Evolutionary conservation across 2,797 vertebrate genomes (phyloP).

Genomic region (Pitangus sulphuratus): DNA sequence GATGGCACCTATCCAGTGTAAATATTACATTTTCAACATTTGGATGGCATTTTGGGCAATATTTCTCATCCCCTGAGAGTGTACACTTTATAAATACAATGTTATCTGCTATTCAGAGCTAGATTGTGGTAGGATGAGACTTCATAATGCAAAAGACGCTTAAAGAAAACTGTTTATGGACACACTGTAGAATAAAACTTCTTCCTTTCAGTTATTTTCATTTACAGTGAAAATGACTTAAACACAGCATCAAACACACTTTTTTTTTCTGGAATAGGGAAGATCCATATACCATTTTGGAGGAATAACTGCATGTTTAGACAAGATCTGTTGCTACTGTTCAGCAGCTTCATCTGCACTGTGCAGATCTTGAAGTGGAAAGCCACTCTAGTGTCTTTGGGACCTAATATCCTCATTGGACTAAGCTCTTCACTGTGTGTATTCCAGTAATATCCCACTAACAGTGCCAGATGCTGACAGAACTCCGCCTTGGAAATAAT

Average conservation of each 20-base stretch:
- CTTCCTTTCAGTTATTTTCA: constrained; percentile 19
- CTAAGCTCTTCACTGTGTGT: neutral
- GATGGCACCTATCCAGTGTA: constrained; percentile 48
- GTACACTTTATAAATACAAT: neutral
- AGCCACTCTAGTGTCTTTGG: neutral
- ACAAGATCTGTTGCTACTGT: constrained; percentile 40
- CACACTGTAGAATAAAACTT: neutral
- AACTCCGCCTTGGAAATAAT: neutral
- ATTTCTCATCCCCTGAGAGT: constrained; percentile 18
- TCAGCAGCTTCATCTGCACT: neutral
- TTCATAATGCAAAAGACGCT: constrained; percentile 20
- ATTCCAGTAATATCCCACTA: neutral
- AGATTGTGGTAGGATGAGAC: neutral
- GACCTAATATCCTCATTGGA: neutral
- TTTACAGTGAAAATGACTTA: neutral
- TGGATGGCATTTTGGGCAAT: neutral
- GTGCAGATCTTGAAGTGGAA: neutral
- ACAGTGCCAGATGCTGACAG: constrained; percentile 5
- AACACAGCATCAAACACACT: neutral
- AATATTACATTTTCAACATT: constrained; percentile 49
- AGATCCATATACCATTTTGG: neutral
- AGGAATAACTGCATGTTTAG: constrained; percentile 6
- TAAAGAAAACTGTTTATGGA: neutral
- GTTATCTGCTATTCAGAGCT: constrained; percentile 3
- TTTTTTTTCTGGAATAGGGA: neutral